phyloP scores from a whole-genome alignment of 2,888 invertebrate genomes.

The Drosophila sordidapex region DNA sequence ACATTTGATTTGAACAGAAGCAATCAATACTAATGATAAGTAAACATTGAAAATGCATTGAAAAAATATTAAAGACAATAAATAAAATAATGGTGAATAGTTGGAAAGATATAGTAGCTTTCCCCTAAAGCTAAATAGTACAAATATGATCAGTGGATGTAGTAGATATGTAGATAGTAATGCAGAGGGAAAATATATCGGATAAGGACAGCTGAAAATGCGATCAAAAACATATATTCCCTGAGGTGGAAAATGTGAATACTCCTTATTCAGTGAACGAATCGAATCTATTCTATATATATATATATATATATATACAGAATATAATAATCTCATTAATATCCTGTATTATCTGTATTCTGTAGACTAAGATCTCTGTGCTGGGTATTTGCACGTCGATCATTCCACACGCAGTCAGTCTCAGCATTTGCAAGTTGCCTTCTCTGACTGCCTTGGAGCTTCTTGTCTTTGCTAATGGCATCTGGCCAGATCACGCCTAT shows the following conservation, averaged over 20 bases:
- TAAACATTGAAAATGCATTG: neutral
- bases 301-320: no score
- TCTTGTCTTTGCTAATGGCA: slow-evolving; percentile 18
- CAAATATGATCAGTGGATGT: neutral
- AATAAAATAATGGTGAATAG: neutral
- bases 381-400: slow-evolving; percentile 3
- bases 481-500: slow-evolving; percentile 29
- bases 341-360: neutral
- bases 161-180: neutral
- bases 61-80: neutral
- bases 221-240: no score
- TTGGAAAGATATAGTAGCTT: neutral
- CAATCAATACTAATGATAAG: neutral
- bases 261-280: neutral
- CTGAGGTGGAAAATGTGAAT: neutral
- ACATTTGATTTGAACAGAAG: neutral
- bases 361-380: neutral
- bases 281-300: neutral
- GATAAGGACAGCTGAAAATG: neutral
- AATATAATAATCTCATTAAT: neutral
- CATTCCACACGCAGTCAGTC: neutral
- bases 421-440: neutral
- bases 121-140: no score
- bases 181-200: neutral
- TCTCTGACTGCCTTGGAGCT: slow-evolving; percentile 7